These are phyloP conservation scores for Alfaro cultratus DNA, from an alignment of 2,797 vertebrate genomes.

Conservation along the genomic window DNA sequence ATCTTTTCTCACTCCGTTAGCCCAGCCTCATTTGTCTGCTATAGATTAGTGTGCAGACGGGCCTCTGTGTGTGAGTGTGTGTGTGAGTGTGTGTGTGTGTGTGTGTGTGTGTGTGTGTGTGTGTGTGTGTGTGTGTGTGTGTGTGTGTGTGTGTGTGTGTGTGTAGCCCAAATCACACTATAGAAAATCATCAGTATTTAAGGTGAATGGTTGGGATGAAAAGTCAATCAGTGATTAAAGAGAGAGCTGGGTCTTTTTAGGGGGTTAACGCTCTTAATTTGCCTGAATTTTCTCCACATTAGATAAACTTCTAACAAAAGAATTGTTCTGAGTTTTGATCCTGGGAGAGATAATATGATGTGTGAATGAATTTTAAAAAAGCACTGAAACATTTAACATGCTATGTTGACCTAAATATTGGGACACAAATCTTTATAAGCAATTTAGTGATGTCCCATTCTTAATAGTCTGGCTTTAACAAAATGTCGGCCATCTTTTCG, in stretches of 20 bases:
- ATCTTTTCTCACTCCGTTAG: slow-evolving; percentile 78
- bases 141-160: neutral
- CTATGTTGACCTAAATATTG: neutral
- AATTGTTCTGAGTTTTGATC: neutral
- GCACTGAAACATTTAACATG: neutral
- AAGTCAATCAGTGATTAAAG: slow-evolving; percentile 75
- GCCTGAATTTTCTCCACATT: slow-evolving; percentile 1
- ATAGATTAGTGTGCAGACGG: slow-evolving; percentile 71
- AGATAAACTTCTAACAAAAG: neutral
- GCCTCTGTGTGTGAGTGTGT: neutral
- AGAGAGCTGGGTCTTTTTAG: slow-evolving; percentile 38
- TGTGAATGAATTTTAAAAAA: neutral
- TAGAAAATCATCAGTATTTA: slow-evolving; percentile 93
- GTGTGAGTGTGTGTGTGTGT: neutral
- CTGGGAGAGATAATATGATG: neutral
- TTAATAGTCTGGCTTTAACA: neutral
- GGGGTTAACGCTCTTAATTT: slow-evolving; percentile 14
- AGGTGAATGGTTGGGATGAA: slow-evolving; percentile 81
- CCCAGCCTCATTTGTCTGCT: slow-evolving; percentile 78
- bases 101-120: neutral
- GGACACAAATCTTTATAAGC: neutral
- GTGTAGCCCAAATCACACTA: slow-evolving; percentile 79
- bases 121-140: neutral
- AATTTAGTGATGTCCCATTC: neutral
- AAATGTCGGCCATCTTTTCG: neutral